phyloP scores from a whole-genome alignment of 2,113 vertebrate genomes.

The Cochlearius cochlearius region DNA sequence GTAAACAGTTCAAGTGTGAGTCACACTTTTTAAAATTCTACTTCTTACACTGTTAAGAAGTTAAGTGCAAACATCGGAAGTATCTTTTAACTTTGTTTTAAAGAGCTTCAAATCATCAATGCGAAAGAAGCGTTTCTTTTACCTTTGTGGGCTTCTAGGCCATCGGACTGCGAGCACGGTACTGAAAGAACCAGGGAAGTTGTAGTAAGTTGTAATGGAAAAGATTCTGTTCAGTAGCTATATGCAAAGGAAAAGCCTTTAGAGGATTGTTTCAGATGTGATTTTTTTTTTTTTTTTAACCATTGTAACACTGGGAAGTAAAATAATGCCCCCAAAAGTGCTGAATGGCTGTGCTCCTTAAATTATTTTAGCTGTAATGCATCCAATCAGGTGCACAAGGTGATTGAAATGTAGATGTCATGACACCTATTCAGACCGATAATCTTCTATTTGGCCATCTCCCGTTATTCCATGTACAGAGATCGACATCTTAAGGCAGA shows the following conservation, averaged over 20 bases:
- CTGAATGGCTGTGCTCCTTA: not conserved
- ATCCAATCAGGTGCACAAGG: not conserved
- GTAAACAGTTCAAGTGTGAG: constrained; percentile 53
- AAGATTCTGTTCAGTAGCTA: not conserved
- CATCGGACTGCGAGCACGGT: not conserved
- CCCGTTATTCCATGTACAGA: not conserved
- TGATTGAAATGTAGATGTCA: not conserved
- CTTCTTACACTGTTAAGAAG: constrained; percentile 37
- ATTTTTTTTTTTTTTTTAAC: not conserved
- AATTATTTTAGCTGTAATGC: not conserved
- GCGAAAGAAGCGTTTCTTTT: not conserved
- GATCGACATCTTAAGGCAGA: not conserved
- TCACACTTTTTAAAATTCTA: constrained; percentile 8
- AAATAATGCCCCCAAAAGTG: not conserved
- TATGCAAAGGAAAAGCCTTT: not conserved
- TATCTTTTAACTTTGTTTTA: not conserved
- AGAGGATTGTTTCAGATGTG: not conserved
- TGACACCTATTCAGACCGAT: not conserved
- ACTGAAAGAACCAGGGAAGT: not conserved
- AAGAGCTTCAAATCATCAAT: not conserved
- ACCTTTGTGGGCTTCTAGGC: not conserved
- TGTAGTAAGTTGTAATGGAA: not conserved
- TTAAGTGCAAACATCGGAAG: constrained; percentile 55
- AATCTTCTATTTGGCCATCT: not conserved
- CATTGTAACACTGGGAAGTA: not conserved